phyloP scores from a whole-genome alignment of 2,888 invertebrate genomes.

The Oscheius onirici region DNA sequence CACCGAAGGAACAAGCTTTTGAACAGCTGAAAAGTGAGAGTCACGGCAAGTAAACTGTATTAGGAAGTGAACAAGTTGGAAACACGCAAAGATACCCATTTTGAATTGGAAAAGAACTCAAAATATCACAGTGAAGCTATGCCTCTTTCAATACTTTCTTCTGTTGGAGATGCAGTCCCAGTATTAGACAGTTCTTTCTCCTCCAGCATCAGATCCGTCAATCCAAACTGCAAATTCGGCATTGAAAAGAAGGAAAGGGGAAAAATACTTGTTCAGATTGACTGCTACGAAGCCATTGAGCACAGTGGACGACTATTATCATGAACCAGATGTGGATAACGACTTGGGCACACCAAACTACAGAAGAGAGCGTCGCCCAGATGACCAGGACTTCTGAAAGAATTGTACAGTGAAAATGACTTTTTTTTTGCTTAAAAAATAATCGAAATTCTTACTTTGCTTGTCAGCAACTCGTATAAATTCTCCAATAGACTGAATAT shows the following conservation, averaged over 20 bases:
- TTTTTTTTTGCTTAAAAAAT: neutral
- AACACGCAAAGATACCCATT: constrained; percentile 29
- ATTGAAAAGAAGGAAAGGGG: neutral
- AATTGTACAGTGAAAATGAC: constrained; percentile 42
- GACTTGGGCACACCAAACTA: constrained; percentile 42
- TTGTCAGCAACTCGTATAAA: constrained; percentile 9
- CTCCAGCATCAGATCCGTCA: constrained; percentile 17
- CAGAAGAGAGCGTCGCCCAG: too few relatives aligned
- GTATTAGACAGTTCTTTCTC: neutral
- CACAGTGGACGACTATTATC: constrained; percentile 52
- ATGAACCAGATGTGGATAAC: constrained; percentile 55
- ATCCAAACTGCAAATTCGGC: neutral
- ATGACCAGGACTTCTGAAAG: constrained; percentile 31
- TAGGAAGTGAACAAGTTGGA: neutral
- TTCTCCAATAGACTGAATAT: constrained; percentile 46
- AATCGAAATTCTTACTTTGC: neutral
- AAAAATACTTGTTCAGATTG: neutral
- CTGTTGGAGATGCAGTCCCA: neutral
- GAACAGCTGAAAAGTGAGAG: neutral
- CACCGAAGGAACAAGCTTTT: neutral
- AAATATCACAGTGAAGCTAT: constrained; percentile 3
- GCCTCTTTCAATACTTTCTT: constrained; percentile 6
- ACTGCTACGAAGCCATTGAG: constrained; percentile 43
- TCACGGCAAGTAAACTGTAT: constrained; percentile 19
- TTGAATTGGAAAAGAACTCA: neutral